Conservation (phyloP, 2,888 invertebrate genomes). For the Mylabris sibirica region DNA sequence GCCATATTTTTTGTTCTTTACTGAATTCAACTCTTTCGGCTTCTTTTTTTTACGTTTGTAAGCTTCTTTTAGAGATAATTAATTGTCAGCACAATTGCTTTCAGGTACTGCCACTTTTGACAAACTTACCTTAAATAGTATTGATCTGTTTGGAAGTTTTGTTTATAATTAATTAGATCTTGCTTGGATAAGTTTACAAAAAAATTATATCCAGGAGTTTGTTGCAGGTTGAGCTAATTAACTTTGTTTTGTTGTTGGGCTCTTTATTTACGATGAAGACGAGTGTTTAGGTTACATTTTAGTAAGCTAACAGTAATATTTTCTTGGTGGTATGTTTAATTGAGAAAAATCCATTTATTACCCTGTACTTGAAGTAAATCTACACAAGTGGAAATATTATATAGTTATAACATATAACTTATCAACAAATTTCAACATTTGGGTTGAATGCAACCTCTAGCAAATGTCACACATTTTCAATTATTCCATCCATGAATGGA, state of each 20-base stretch:
- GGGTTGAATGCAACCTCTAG: background rate
- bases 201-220: slow-evolving; percentile 12
- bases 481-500: background rate
- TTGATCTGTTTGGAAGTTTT: slow-evolving; percentile 12
- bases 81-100: slow-evolving; percentile 24
- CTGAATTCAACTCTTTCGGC: background rate
- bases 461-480: background rate
- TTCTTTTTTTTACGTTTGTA: slow-evolving; percentile 14
- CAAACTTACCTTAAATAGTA: slow-evolving; percentile 18
- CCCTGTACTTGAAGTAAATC: too few relatives aligned
- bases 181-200: slow-evolving; percentile 17
- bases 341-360: background rate
- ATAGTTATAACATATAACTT: background rate
- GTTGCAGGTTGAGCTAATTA: slow-evolving; percentile 12
- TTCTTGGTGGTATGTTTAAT: background rate
- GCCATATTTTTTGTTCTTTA: slow-evolving; percentile 10
- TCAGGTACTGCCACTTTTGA: slow-evolving; percentile 14
- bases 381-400: too few relatives aligned
- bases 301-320: background rate
- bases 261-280: background rate
- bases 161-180: slow-evolving; percentile 20
- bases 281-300: background rate
- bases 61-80: slow-evolving; percentile 30
- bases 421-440: background rate
- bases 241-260: slow-evolving; percentile 8